phyloP scores from a whole-genome alignment of 2,797 vertebrate species.

The Eidolon dupreanum region DNA sequence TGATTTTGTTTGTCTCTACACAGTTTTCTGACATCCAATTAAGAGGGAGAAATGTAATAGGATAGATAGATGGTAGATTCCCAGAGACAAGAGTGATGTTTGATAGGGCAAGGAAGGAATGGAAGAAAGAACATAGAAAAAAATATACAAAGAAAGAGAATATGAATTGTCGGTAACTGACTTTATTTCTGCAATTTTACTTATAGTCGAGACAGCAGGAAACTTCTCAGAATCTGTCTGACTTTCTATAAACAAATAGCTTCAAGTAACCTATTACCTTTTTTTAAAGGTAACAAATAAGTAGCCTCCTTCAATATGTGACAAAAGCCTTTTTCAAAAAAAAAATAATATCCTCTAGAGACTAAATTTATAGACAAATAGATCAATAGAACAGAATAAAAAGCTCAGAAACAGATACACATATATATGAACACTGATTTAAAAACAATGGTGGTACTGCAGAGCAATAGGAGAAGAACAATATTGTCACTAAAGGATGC shows the following conservation, averaged over 20 bases:
- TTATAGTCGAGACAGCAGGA: background rate
- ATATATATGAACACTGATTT: background rate
- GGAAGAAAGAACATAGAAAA: background rate
- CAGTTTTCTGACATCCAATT: constrained; percentile 32
- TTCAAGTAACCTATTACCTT: background rate
- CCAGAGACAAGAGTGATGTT: background rate
- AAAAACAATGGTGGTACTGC: background rate
- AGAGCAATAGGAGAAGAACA: background rate
- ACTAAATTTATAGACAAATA: background rate
- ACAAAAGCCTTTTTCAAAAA: background rate
- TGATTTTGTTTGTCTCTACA: background rate
- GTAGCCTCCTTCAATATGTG: background rate
- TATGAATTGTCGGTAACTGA: background rate
- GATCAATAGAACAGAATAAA: background rate
- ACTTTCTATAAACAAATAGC: background rate
- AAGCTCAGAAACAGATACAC: background rate
- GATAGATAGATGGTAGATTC: background rate
- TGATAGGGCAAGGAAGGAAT: background rate
- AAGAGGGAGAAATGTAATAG: background rate
- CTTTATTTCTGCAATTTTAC: background rate
- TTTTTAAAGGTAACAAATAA: background rate
- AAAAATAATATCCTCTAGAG: background rate
- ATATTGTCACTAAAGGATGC: background rate
- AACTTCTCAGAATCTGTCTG: background rate
- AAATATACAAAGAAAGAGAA: background rate